Evolutionary conservation across 2,797 vertebrate species (phyloP).

Genomic region (Neosilurus hyrtlii): DNA sequence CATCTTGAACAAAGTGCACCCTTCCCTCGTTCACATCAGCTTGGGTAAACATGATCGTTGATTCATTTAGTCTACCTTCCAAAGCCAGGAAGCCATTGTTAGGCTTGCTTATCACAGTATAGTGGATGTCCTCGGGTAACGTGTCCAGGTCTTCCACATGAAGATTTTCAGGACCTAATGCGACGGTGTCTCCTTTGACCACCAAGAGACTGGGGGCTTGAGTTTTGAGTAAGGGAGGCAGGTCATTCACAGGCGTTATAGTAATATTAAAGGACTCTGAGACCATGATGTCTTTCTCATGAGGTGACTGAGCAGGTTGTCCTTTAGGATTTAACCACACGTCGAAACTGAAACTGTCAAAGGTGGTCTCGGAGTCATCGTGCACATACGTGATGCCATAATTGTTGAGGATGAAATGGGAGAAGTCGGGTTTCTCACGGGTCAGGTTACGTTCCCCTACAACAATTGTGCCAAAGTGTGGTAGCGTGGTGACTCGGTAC

Average conservation of each 20-base stretch:
- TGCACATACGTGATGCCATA: constrained; percentile 82
- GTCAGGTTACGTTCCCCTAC: constrained; percentile 78
- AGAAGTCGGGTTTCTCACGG: constrained; percentile 79
- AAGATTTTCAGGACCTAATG: constrained; percentile 77
- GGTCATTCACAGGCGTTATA: constrained; percentile 83
- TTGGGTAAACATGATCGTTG: constrained; percentile 82
- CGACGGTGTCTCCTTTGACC: constrained; percentile 75
- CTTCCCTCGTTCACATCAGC: constrained; percentile 78
- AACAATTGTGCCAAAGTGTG: constrained; percentile 75
- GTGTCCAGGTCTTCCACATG: constrained; percentile 86
- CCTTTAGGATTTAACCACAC: constrained; percentile 81
- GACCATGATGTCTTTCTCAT: constrained; percentile 62
- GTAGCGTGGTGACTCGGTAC: constrained; percentile 80
- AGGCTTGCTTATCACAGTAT: constrained; percentile 78
- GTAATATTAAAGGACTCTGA: constrained; percentile 87
- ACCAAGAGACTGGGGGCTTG: constrained; percentile 76
- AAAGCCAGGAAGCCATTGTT: constrained; percentile 84
- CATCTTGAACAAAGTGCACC: constrained; percentile 85
- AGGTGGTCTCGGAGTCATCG: constrained; percentile 82
- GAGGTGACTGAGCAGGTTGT: constrained; percentile 59
- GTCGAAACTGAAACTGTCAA: constrained; percentile 83
- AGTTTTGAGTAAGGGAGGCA: constrained; percentile 79
- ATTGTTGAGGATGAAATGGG: constrained; percentile 79
- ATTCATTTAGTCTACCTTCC: constrained; percentile 69
- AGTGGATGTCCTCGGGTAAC: constrained; percentile 81